Evolutionary conservation across 2,888 invertebrate species (phyloP), one percentile per base, ranked within the genome.

Genomic region (Gymnoscelis rufifasciata): DNA sequence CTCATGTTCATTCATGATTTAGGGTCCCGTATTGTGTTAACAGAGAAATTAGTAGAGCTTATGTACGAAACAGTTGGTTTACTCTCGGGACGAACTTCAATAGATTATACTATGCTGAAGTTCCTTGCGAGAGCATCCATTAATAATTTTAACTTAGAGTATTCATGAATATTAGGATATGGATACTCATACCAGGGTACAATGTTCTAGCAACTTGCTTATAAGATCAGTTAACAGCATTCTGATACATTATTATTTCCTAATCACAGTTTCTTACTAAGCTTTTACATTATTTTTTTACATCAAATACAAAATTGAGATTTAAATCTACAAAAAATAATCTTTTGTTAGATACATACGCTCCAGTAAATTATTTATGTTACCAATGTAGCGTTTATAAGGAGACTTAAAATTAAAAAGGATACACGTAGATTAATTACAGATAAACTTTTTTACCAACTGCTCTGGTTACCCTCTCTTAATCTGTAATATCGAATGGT

Each of bases 1-100:
- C 74, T 80, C 77, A 76, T 80, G 78, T 81, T 78, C 79, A 82
- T 83, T 80, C 81, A 82, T 81, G 74, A 78, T 78, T 72, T 71
- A 74, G 74, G 81, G 81, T 59, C 51, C 59, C 51, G 66, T 70
- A 78, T 81, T 81, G 77, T 82, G 73, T 78, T 78, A 78, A 74
- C 74, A 77, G 66, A 60, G 62, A 83, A 83, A 86, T 87, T 86
- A 86, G 81, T 77, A 35, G 42, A 50, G 50, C 50, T 50, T 45
- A 50, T 42, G 41, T 28, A 42, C 38, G 42, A 38, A 45, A 50
- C 45, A 50, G 50, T 45, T 50, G 50, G 45, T 45, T 36, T 33
- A 40, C 48, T 48, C 41, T 28, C 10, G 48, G 33, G 38, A 41
- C 28, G n/a, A 39, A 33, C 37, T 23, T 37, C 15, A 43, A 48